These are phyloP conservation scores for Hyposmocoma kahamanoa DNA, from an alignment of 1,140 invertebrate species.

Conservation along the genomic window DNA sequence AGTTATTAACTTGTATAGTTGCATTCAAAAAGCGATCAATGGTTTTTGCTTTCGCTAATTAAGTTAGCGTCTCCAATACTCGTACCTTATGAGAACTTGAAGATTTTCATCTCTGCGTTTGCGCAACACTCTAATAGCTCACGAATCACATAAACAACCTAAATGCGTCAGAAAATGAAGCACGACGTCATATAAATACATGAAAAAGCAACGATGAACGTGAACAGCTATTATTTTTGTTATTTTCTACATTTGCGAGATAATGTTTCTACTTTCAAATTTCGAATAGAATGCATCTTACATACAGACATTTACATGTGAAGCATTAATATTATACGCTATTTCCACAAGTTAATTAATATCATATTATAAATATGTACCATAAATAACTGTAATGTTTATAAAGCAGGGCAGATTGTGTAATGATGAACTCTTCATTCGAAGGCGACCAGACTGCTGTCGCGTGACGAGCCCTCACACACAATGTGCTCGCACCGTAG, in stretches of 20 bases:
- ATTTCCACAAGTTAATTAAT: no score
- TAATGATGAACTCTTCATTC: no score
- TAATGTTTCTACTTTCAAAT: not conserved
- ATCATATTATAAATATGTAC: no score
- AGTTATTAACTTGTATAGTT: not conserved
- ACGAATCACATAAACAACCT: not conserved
- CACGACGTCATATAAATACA: not conserved
- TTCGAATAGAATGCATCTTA: no score
- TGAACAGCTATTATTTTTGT: not conserved
- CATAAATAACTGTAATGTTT: no score
- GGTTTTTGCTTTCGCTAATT: slow-evolving; percentile 2
- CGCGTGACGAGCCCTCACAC: no score
- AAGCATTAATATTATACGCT: no score
- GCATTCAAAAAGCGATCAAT: not conserved
- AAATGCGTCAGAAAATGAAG: not conserved
- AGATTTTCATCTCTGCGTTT: slow-evolving; percentile 5
- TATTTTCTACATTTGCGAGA: not conserved
- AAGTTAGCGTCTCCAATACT: not conserved
- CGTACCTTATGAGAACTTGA: not conserved
- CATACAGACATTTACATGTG: no score
- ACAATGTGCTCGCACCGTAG: no score
- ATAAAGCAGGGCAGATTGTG: no score
- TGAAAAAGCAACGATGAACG: not conserved
- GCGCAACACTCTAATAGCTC: not conserved
- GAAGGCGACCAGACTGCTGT: no score